Conservation (phyloP, 2,113 vertebrate genomes). For the Vulpes ferrilata region DNA sequence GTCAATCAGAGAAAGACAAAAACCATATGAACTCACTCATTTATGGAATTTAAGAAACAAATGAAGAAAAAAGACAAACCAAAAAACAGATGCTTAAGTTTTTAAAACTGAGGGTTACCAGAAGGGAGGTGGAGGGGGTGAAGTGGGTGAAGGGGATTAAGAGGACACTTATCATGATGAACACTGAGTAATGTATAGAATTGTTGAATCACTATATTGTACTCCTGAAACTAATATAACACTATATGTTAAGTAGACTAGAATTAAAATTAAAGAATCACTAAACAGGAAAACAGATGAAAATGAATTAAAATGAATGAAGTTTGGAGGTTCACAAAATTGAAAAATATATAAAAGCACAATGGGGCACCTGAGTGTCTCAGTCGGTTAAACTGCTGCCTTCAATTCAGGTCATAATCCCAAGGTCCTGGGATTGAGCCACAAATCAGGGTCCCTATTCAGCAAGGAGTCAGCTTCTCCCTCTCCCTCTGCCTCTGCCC, state of each 20-base stretch:
- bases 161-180: neutral
- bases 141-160: neutral
- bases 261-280: neutral
- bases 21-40: neutral
- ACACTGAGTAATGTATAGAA: neutral
- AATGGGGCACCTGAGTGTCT: no score
- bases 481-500: neutral
- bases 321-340: neutral
- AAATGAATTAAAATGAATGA: neutral
- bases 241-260: neutral
- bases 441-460: no score
- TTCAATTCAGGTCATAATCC: no score
- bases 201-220: neutral
- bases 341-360: neutral
- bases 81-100: neutral
- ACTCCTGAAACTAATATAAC: neutral
- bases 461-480: neutral
- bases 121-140: neutral
- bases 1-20: neutral
- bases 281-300: neutral
- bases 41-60: neutral
- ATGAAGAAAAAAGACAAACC: neutral
- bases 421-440: no score
- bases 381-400: no score
- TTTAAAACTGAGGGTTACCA: neutral